phyloP scores from a whole-genome alignment of 2,888 invertebrate species.

The Sclerodermus sp. region DNA sequence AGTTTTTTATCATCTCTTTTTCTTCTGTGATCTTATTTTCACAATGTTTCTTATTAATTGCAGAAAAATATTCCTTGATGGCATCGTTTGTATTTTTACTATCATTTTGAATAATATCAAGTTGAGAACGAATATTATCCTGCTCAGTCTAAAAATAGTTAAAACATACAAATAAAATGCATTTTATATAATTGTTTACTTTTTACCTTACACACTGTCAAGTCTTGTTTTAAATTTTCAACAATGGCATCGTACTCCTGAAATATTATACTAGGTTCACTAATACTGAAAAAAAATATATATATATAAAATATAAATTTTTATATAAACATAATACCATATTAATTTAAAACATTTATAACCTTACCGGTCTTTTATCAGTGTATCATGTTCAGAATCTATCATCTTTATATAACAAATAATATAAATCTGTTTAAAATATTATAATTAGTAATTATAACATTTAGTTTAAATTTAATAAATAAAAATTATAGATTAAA shows the following conservation, averaged over 20 bases:
- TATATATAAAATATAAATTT: not conserved
- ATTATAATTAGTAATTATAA: not conserved
- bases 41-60: conserved; percentile 30
- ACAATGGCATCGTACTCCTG: conserved; percentile 38
- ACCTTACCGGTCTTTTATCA: conserved; percentile 25
- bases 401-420: conserved; percentile 15
- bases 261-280: conserved; percentile 27
- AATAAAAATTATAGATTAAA: not conserved
- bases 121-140: conserved; percentile 35
- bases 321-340: too few relatives aligned
- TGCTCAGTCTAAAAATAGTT: conserved; percentile 40
- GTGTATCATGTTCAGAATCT: conserved; percentile 15
- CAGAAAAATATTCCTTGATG: conserved; percentile 31
- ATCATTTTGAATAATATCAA: conserved; percentile 35
- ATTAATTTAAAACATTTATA: too few relatives aligned
- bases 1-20: conserved; percentile 35
- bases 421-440: not conserved
- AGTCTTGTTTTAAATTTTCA: conserved; percentile 37
- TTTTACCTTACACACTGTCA: conserved; percentile 43
- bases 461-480: not conserved
- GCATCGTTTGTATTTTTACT: conserved; percentile 32
- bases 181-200: not conserved
- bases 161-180: not conserved
- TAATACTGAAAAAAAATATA: conserved; percentile 13
- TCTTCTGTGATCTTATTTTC: conserved; percentile 18